These are phyloP conservation scores for Isoperla grammatica DNA, from an alignment of 2,888 invertebrate genomes.

Conservation along the genomic window DNA sequence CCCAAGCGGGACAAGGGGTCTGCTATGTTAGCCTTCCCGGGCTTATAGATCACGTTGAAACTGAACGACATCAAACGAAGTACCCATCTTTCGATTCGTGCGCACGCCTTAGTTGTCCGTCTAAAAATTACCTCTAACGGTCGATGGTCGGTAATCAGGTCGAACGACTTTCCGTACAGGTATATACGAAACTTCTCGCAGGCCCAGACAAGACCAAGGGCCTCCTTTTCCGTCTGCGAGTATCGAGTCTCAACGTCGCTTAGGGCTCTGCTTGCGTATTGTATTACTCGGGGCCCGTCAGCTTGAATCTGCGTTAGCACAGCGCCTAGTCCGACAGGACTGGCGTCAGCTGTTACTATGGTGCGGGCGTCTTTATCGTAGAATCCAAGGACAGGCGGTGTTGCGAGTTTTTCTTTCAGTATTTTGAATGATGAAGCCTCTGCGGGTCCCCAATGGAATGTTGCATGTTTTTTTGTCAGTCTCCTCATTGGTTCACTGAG, in stretches of 20 bases:
- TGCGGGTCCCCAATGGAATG: conserved; percentile 31
- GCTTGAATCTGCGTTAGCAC: conserved; percentile 36
- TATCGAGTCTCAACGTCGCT: conserved; percentile 40
- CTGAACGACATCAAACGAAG: conserved; percentile 31
- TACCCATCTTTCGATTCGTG: conserved; percentile 33
- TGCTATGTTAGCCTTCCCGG: conserved; percentile 35
- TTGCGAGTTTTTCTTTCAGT: conserved; percentile 29
- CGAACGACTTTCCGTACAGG: conserved; percentile 41
- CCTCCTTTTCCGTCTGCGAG: conserved; percentile 39
- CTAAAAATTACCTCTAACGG: conserved; percentile 40
- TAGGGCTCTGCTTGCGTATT: conserved; percentile 40
- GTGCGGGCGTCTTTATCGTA: conserved; percentile 36
- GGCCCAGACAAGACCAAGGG: conserved; percentile 40
- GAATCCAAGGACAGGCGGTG: conserved; percentile 33
- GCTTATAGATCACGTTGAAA: conserved; percentile 33
- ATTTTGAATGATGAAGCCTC: conserved; percentile 35
- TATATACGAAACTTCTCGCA: conserved; percentile 41
- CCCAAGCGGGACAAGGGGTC: conserved; percentile 36
- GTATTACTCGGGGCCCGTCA: conserved; percentile 37
- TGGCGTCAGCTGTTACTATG: conserved; percentile 39
- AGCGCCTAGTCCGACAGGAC: conserved; percentile 37
- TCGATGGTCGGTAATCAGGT: conserved; percentile 25
- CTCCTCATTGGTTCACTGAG: background rate
- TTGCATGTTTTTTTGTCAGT: no score
- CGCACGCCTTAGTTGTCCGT: conserved; percentile 31